A percentile compares a stretch with the other conserved stretches of the same genome.
These are phyloP conservation scores for Sogatella furcifera DNA, from an alignment of 1,140 invertebrate genomes.

Conservation along the genomic window DNA sequence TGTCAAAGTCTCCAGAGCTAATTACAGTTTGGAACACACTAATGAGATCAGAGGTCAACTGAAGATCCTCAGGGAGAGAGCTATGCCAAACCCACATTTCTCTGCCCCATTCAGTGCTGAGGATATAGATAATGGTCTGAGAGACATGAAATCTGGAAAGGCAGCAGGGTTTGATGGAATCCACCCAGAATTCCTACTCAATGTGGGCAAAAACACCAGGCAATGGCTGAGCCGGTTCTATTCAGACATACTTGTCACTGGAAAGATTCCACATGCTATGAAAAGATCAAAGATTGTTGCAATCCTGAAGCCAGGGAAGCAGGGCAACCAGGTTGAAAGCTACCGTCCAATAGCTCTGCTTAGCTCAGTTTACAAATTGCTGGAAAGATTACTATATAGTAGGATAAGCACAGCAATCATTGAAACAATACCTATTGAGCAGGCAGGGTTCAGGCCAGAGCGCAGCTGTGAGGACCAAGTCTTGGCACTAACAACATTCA, in stretches of 20 bases:
- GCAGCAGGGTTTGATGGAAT: conserved; percentile 5
- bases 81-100: too few relatives aligned
- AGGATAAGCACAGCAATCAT: conserved; percentile 5
- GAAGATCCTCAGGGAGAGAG: too few relatives aligned
- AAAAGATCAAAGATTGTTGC: conserved; percentile 7
- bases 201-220: background rate
- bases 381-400: conserved; percentile 5
- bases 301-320: conserved; percentile 11
- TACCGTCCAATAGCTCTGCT: conserved; percentile 9
- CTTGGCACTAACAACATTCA: background rate
- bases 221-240: conserved; percentile 7
- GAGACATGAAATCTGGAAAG: background rate
- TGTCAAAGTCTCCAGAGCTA: too few relatives aligned
- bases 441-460: conserved; percentile 10
- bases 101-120: too few relatives aligned
- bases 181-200: too few relatives aligned
- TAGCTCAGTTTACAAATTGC: background rate
- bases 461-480: too few relatives aligned
- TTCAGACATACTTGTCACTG: conserved; percentile 9
- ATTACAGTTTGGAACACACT: too few relatives aligned
- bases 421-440: conserved; percentile 1
- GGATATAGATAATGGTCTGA: background rate
- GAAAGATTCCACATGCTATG: conserved; percentile 5
- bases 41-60: too few relatives aligned
- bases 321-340: background rate